Base-by-base conservation (phyloP, 1,140 invertebrate genomes). In the Rhagoletis zephyria region DNA sequence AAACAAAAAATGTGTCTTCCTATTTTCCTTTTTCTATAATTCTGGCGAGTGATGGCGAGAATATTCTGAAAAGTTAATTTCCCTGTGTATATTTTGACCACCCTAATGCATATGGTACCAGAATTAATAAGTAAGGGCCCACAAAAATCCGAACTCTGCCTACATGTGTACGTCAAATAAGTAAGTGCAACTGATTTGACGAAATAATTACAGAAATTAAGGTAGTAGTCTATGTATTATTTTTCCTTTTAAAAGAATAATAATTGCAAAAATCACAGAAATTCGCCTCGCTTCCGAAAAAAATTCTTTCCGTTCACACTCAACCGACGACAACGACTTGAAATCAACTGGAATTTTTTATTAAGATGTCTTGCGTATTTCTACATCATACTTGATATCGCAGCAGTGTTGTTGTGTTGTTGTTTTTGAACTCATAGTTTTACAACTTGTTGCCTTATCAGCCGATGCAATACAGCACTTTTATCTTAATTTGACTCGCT, bases 271-370 rank as follows among this genome's bases (percentile, higher is more conserved):
- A 74, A 64, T 64, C 63, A 64, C n/a, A n/a, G 3, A 19, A 64
- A 7, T 30, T 5, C 63, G n/a, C 63, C 30, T 4, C 3, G 63
- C 9, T 45, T 16, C 0, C 9, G 3, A 67, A 67, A 67, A 67
- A 48, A 16, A 48, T 1, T 2, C 40, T 6, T n/a, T 74, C 16
- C 67, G 67, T 40, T 74, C 30, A 12, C 16, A 48, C 67, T 16
- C 42, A 74, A 12, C 67, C 67, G 65, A 48, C 67, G 67, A 67
- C 64, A 19, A 42, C 65, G 42, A 74, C 67, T 45, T 74, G 14
- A 74, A 74, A 74, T 42, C 40, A 74, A 74, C 67, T 74, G 42
- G 48, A 5, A 16, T 16, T 56, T 74, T 74, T 45, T 7, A 10
- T 5, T 48, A 45, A 74, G 40, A 74, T 4, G 10, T 6, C 67